phyloP scores from a whole-genome alignment of 1,140 invertebrate genomes.

The Chionoecetes opilio region DNA sequence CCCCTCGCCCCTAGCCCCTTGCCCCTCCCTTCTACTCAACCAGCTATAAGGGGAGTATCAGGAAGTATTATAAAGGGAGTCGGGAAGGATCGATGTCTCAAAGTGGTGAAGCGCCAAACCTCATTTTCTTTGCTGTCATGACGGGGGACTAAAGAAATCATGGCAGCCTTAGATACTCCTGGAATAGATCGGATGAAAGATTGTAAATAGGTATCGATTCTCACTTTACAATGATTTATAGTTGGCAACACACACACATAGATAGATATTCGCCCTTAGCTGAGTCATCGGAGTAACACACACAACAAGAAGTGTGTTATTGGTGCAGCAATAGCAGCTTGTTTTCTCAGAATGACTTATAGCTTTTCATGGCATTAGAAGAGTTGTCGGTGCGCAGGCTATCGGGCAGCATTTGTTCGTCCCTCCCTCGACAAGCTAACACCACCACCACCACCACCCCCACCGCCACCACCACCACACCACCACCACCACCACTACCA shows the following conservation, averaged over 20 bases:
- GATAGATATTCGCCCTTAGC: not conserved
- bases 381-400: not conserved
- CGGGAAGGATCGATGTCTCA: not conserved
- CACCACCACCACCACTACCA: not conserved
- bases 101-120: not conserved
- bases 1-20: not conserved
- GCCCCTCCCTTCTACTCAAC: not conserved
- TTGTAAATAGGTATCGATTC: not conserved
- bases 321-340: not conserved
- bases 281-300: not conserved
- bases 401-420: not conserved
- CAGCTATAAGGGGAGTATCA: not conserved
- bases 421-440: not conserved
- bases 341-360: not conserved
- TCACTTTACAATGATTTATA: no score
- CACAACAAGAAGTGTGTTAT: not conserved
- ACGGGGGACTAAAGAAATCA: not conserved
- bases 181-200: no score
- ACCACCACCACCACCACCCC: not conserved
- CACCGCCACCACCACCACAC: not conserved
- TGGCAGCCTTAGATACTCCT: no score
- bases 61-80: no score
- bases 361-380: constrained; percentile 12
- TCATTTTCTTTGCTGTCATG: not conserved
- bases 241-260: not conserved